A percentile compares a stretch with the other conserved stretches of the same genome.
Evolutionary conservation across 2,113 vertebrate genomes (phyloP).

Genomic region (Pitta sordida): DNA sequence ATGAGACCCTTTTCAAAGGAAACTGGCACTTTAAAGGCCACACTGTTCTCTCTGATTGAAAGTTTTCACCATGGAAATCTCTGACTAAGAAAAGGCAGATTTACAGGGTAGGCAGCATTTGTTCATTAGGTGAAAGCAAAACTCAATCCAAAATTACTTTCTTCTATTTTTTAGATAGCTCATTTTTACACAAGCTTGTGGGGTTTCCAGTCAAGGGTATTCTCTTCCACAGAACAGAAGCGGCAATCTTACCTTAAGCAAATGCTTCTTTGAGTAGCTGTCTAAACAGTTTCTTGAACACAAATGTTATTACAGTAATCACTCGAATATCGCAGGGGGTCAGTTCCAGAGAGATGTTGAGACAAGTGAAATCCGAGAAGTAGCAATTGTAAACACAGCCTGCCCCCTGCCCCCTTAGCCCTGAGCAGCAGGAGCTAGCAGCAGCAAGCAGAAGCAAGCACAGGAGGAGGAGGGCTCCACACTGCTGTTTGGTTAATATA

Average conservation of each 20-base stretch:
- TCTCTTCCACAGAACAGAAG: not conserved
- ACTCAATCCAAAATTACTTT: not conserved
- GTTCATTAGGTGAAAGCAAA: slow-evolving; percentile 24
- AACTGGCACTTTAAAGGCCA: not conserved
- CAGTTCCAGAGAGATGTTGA: too few species aligned
- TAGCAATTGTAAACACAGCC: too few species aligned
- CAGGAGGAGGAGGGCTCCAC: too few species aligned
- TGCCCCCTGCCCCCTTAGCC: too few species aligned
- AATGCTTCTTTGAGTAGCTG: not conserved
- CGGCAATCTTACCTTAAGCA: not conserved
- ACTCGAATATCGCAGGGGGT: too few species aligned
- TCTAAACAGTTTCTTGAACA: not conserved
- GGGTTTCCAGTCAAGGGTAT: not conserved
- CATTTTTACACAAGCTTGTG: not conserved
- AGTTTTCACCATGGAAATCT: not conserved
- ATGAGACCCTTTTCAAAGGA: slow-evolving; percentile 1
- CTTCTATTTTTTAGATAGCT: not conserved
- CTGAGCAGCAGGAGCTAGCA: too few species aligned
- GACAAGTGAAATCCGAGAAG: too few species aligned
- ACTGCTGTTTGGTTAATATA: too few species aligned
- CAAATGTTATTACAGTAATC: not conserved
- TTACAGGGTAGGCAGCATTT: not conserved
- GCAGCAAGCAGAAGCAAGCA: too few species aligned
- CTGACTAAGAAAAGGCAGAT: not conserved
- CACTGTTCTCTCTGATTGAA: not conserved